Evolutionary conservation across 1,140 invertebrate genomes (phyloP).

Genomic region (Melanaphis sacchari): DNA sequence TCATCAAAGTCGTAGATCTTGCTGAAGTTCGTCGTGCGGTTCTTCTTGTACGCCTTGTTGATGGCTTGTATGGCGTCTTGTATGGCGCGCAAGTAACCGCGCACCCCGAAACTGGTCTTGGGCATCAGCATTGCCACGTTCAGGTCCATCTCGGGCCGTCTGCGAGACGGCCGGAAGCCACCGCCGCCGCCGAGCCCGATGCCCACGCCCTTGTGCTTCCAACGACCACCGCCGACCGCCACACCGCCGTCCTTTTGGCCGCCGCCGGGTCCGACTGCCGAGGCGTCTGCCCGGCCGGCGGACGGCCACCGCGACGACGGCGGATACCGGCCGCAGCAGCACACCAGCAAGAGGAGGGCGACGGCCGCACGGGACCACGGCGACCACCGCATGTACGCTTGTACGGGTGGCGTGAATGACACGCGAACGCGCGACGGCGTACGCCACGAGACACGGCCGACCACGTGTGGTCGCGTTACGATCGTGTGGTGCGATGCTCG

Average conservation of each 20-base stretch:
- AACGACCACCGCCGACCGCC: background rate
- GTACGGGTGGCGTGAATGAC: slow-evolving; percentile 18
- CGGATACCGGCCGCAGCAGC: background rate
- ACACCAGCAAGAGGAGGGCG: slow-evolving; percentile 9
- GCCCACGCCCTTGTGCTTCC: slow-evolving; percentile 22
- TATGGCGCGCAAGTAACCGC: slow-evolving; percentile 75
- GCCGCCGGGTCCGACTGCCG: too few species aligned
- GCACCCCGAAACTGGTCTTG: slow-evolving; percentile 71
- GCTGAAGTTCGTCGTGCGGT: slow-evolving; percentile 67
- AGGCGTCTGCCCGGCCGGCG: background rate
- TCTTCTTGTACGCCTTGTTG: slow-evolving; percentile 67
- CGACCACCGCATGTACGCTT: slow-evolving; percentile 1
- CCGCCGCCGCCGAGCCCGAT: background rate
- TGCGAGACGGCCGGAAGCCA: background rate
- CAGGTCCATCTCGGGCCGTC: slow-evolving; percentile 59
- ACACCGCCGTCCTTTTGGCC: too few species aligned
- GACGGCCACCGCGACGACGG: background rate
- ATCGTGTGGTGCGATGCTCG: slow-evolving; percentile 1
- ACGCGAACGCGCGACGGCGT: slow-evolving; percentile 42
- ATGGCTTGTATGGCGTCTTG: slow-evolving; percentile 68
- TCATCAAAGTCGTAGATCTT: slow-evolving; percentile 71
- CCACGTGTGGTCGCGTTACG: background rate
- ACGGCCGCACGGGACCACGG: background rate
- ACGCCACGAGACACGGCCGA: background rate
- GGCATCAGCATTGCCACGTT: slow-evolving; percentile 73